Percentiles rank a stretch among this genome's conserved stretches.
Conservation (phyloP, 2,888 invertebrate species). For the Pseudococcus jackbeardsleyi region DNA sequence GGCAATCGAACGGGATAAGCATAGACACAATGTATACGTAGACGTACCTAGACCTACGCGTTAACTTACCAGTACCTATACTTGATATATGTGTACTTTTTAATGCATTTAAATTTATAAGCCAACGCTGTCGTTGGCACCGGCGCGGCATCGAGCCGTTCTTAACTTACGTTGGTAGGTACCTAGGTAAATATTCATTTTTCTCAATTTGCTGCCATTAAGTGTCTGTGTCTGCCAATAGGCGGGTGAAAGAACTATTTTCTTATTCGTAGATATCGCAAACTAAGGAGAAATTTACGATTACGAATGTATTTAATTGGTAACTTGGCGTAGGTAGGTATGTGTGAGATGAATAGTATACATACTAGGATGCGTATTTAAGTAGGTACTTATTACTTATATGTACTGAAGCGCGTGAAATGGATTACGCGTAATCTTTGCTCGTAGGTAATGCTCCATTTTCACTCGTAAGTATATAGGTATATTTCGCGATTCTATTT, state of each 20-base stretch:
- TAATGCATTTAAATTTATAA: not conserved
- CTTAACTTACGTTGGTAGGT: not conserved
- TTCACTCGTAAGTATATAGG: not conserved
- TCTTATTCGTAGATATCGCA: not conserved
- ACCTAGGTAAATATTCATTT: not conserved
- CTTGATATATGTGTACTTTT: no score
- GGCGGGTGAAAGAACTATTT: not conserved
- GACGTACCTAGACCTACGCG: not conserved
- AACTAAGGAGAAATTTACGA: not conserved
- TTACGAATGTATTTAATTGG: not conserved
- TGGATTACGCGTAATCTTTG: not conserved
- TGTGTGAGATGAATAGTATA: no score
- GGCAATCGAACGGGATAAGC: conserved; percentile 6
- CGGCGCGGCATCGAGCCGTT: no score
- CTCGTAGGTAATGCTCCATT: not conserved
- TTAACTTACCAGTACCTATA: no score
- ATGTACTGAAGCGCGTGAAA: no score
- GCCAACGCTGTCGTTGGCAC: not conserved
- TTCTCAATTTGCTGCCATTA: conserved; percentile 34
- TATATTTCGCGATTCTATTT: not conserved
- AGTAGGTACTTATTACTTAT: no score
- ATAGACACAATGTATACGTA: not conserved
- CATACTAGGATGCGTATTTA: no score
- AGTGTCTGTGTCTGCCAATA: not conserved
- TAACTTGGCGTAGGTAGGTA: no score